Conservation (phyloP, 1,140 invertebrate genomes). For the Pararge aegeria region DNA sequence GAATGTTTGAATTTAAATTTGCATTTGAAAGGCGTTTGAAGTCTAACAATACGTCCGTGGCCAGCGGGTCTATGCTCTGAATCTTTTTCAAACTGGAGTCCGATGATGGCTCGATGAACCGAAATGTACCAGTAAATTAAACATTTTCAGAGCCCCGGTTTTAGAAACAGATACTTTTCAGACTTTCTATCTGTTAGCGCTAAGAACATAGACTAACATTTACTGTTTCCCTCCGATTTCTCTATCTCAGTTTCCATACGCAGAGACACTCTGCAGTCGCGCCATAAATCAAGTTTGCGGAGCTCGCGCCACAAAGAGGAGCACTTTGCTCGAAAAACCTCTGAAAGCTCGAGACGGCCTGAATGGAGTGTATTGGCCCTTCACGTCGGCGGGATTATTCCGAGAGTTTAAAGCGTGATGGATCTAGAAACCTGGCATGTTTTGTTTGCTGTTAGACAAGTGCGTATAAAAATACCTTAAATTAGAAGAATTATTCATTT, state of each 20-base stretch:
- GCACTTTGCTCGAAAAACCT: conserved; percentile 30
- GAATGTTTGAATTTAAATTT: no score
- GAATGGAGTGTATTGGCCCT: conserved; percentile 15
- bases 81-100: no score
- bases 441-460: not conserved
- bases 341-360: conserved; percentile 3
- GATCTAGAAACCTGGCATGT: not conserved
- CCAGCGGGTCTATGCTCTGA: no score
- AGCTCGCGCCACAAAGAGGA: conserved; percentile 24
- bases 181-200: no score
- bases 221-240: not conserved
- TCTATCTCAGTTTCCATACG: conserved; percentile 27
- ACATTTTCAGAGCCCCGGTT: no score
- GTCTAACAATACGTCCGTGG: no score
- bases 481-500: no score
- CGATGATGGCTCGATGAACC: no score
- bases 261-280: conserved; percentile 18
- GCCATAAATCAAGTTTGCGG: conserved; percentile 32
- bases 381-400: conserved; percentile 3
- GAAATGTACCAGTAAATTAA: no score
- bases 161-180: no score
- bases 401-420: conserved; percentile 1
- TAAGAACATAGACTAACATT: no score
- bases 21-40: no score
- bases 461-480: not conserved